Base-by-base conservation (phyloP, 2,888 invertebrate species). In the Drosophila falleni region DNA sequence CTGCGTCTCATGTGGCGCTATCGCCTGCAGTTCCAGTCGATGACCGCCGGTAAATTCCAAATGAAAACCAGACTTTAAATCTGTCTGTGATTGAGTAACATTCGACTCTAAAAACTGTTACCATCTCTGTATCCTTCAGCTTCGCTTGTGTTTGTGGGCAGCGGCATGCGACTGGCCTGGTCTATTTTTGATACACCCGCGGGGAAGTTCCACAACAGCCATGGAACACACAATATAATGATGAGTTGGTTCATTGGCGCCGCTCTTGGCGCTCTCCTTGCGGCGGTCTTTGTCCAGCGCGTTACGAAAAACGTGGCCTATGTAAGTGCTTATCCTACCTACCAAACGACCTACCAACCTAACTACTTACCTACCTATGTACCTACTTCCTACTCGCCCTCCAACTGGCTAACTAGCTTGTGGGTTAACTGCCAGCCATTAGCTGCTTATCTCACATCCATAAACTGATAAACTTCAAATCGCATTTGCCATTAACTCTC, bases 191-290 rank as follows among this genome's bases (percentile, higher is more conserved):
- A 90, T 33, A 77, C 87, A 1, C 90, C 91, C 23, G 80, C 81
- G 1, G 81, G 82, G 5, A 80, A 79, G 50, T 86, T 89, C 11
- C 62, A 78, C 5, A 75, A 70, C 16, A 74, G 80, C 44, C 64
- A 74, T 23, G 62, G 73, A 11, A 80, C 81, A 5, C 87, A 89
- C 67, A 87, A 84, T 10, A 73, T 92, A 56, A 89, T 84, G 70
- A 87, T 92, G 66, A 87, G 87, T 13, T 92, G 91, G 90, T 91
- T 91, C 64, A 66, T 90, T 51, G 91, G 92, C 29, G 90, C 80
- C 4, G 84, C 89, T 0, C n/a, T 90, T 16, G 91, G 91, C 0
- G 85, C 83, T 23, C 72, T 90, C 6, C 53, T 89, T 33, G 90
- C 91, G 1, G 77, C 89, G 3, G 62, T 78, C 13, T 89, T 90